These are phyloP conservation scores for Epinephelus malabaricus DNA, from an alignment of 2,797 vertebrate genomes.

Conservation along the genomic window DNA sequence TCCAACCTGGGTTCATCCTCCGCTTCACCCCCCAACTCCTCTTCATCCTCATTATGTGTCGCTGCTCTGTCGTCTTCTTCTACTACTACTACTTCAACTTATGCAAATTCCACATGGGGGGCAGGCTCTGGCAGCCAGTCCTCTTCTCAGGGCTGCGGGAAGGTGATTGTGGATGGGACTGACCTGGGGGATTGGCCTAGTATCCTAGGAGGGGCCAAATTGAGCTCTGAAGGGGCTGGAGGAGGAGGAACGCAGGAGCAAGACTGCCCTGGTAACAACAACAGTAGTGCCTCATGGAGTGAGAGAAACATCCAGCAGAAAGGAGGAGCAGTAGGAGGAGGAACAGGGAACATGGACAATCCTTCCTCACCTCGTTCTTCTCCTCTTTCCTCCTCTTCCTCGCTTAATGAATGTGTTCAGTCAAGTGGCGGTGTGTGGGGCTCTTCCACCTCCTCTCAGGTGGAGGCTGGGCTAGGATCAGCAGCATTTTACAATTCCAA, in stretches of 20 bases:
- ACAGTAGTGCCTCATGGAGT: conserved; percentile 95
- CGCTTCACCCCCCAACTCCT: conserved; percentile 75
- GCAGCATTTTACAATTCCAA: conserved; percentile 86
- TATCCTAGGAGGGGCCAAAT: conserved; percentile 92
- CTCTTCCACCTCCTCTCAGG: conserved; percentile 79
- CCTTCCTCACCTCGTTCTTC: conserved; percentile 79
- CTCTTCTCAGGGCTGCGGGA: conserved; percentile 97
- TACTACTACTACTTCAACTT: conserved; percentile 96
- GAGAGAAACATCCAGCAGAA: conserved; percentile 93
- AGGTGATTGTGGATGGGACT: conserved; percentile 97
- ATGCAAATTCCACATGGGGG: conserved; percentile 99
- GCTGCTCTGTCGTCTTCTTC: conserved; percentile 84
- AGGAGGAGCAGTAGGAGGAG: conserved; percentile 85
- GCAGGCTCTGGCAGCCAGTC: conserved; percentile 92
- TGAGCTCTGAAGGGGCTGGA: conserved; percentile 73
- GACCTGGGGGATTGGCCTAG: conserved; percentile 98
- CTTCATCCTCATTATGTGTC: conserved; percentile 81
- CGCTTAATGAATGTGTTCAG: conserved; percentile 85
- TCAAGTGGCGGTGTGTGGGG: conserved; percentile 77
- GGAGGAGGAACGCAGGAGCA: conserved; percentile 85
- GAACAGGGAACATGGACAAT: conserved; percentile 76
- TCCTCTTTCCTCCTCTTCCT: conserved; percentile 81
- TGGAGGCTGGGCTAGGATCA: conserved; percentile 74
- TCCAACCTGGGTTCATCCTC: conserved; percentile 85
- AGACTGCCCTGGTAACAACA: conserved; percentile 89